Conservation (phyloP, 1,140 invertebrate species). For the Homalodisca vitripennis region DNA sequence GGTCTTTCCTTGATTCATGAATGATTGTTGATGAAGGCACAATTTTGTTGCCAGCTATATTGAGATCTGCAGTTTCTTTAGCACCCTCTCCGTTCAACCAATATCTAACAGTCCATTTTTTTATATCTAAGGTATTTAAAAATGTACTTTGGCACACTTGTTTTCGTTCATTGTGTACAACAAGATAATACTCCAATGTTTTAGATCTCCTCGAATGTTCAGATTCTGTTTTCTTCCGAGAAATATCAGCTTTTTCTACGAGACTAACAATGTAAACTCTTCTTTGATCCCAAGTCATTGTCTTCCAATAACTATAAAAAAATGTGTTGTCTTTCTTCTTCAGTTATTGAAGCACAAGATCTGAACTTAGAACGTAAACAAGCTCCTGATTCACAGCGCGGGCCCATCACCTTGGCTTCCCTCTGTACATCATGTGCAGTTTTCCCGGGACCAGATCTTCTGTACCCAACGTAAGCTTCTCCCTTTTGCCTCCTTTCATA, state of each 20-base stretch:
- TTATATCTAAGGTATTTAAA: conserved; percentile 24
- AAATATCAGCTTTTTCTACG: conserved; percentile 22
- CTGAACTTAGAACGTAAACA: conserved; percentile 22
- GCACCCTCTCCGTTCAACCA: conserved; percentile 20
- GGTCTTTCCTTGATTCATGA: neutral
- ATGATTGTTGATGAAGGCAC: conserved; percentile 15
- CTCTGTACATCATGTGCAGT: conserved; percentile 19
- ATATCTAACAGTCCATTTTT: conserved; percentile 13
- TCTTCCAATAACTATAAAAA: conserved; percentile 15
- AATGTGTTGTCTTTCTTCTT: conserved; percentile 21
- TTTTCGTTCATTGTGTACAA: conserved; percentile 10
- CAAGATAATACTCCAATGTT: conserved; percentile 20
- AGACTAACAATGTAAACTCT: conserved; percentile 24
- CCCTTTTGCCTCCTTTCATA: conserved; percentile 23
- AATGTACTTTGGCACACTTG: too few species aligned
- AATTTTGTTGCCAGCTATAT: too few species aligned
- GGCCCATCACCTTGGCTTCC: conserved; percentile 21
- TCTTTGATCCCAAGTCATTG: conserved; percentile 22
- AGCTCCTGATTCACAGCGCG: conserved; percentile 1
- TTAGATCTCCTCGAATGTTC: conserved; percentile 17
- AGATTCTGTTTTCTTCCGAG: conserved; percentile 18
- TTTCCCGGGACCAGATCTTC: conserved; percentile 26
- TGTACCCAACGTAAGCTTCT: conserved; percentile 26
- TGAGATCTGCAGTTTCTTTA: conserved; percentile 8
- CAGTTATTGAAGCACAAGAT: conserved; percentile 6